Evolutionary conservation across 2,113 vertebrate species (phyloP).

Genomic region (Toxotes chatareus): DNA sequence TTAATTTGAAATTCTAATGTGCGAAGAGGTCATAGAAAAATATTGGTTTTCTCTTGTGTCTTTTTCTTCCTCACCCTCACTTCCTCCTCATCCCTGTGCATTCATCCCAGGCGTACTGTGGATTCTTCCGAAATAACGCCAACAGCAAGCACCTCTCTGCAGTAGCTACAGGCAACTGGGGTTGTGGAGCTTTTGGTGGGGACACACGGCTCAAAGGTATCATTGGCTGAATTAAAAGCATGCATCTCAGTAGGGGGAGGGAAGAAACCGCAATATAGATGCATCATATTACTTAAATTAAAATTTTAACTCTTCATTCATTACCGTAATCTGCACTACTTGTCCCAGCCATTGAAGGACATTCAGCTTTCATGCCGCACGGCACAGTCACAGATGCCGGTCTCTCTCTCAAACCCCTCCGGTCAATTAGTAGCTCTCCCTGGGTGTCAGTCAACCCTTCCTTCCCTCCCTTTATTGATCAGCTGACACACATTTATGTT

Average conservation of each 20-base stretch:
- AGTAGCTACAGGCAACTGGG: slow-evolving; percentile 98
- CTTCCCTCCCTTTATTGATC: slow-evolving; percentile 80
- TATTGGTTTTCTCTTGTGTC: neutral
- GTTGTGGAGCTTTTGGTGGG: slow-evolving; percentile 96
- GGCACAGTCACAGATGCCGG: neutral
- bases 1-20: neutral
- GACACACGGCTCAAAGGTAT: slow-evolving; percentile 96
- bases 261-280: neutral
- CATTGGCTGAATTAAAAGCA: slow-evolving; percentile 26
- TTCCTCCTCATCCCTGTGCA: neutral
- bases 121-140: slow-evolving; percentile 87
- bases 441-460: slow-evolving; percentile 63
- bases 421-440: slow-evolving; percentile 70
- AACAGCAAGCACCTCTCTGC: slow-evolving; percentile 90
- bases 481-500: slow-evolving; percentile 83
- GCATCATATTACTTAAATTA: neutral
- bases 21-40: slow-evolving; percentile 11
- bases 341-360: neutral
- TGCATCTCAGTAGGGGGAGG: neutral
- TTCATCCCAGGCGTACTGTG: slow-evolving; percentile 92
- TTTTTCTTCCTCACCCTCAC: neutral
- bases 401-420: slow-evolving; percentile 25
- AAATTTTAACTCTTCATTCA: neutral
- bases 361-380: slow-evolving; percentile 5
- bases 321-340: neutral